Conservation (phyloP, 2,113 vertebrate species). For the Nycticebus coucang region DNA sequence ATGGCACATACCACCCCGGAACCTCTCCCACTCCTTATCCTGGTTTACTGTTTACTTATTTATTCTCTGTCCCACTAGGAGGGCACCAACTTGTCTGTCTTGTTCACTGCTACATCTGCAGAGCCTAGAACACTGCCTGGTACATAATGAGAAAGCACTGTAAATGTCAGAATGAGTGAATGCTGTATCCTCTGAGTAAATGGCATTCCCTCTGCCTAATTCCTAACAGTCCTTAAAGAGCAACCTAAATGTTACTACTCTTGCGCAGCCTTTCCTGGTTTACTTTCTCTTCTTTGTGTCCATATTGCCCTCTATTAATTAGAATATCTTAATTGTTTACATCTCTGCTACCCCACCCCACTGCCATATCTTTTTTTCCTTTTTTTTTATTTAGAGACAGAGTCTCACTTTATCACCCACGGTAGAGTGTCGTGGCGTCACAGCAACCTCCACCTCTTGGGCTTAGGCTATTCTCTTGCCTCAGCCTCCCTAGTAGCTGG, state of each 20-base stretch:
- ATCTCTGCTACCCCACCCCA: not conserved
- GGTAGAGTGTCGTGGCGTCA: no score
- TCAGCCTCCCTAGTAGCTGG: no score
- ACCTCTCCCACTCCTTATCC: not conserved
- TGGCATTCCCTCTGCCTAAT: not conserved
- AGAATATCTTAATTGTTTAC: not conserved
- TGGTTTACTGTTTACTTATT: not conserved
- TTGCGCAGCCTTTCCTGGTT: not conserved
- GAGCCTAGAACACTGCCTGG: not conserved
- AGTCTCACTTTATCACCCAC: no score
- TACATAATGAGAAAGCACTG: not conserved
- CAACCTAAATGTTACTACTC: not conserved
- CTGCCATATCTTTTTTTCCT: not conserved
- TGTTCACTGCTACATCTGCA: not conserved
- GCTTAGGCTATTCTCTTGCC: no score
- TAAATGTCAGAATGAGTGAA: not conserved
- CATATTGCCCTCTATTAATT: not conserved
- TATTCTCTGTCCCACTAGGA: not conserved
- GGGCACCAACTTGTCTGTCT: not conserved
- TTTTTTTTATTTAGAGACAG: no score
- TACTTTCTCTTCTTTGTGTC: not conserved
- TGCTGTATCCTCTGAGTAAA: not conserved
- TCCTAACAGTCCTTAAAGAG: not conserved
- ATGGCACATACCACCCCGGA: not conserved
- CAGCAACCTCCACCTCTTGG: no score